Conservation (phyloP, 1,140 invertebrate species). For the Lepidurus packardi region DNA sequence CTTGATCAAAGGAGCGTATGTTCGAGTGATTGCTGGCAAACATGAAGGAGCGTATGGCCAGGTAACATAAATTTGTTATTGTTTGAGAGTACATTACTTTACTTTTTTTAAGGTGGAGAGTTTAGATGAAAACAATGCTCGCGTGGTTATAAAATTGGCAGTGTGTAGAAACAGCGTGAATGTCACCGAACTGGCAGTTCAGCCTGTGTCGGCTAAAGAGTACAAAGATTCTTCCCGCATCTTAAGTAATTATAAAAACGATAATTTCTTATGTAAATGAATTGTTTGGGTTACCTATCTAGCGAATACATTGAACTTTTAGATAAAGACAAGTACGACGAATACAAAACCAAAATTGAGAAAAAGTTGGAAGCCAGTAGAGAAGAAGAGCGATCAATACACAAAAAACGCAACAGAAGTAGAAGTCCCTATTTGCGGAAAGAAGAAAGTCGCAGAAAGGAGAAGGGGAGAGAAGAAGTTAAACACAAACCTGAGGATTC, state of each 20-base stretch:
- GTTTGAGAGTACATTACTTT: conserved; percentile 27
- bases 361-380: conserved; percentile 31
- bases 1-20: conserved; percentile 40
- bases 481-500: neutral
- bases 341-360: conserved; percentile 34
- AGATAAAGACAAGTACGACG: conserved; percentile 36
- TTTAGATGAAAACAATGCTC: conserved; percentile 74
- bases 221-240: conserved; percentile 73
- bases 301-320: neutral
- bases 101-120: conserved; percentile 62
- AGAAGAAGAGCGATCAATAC: conserved; percentile 23
- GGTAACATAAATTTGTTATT: conserved; percentile 45
- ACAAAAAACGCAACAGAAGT: conserved; percentile 24
- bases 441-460: conserved; percentile 28
- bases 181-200: conserved; percentile 68
- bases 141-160: conserved; percentile 71
- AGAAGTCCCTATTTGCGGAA: conserved; percentile 29
- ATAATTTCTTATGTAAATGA: neutral
- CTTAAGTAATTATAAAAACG: conserved; percentile 54
- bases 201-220: conserved; percentile 68
- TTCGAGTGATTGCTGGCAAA: conserved; percentile 36
- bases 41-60: conserved; percentile 70
- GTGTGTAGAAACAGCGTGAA: conserved; percentile 61
- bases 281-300: neutral
- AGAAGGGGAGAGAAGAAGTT: conserved; percentile 23